phyloP scores from a whole-genome alignment of 2,888 invertebrate species.

The Plemyria rubiginata region DNA sequence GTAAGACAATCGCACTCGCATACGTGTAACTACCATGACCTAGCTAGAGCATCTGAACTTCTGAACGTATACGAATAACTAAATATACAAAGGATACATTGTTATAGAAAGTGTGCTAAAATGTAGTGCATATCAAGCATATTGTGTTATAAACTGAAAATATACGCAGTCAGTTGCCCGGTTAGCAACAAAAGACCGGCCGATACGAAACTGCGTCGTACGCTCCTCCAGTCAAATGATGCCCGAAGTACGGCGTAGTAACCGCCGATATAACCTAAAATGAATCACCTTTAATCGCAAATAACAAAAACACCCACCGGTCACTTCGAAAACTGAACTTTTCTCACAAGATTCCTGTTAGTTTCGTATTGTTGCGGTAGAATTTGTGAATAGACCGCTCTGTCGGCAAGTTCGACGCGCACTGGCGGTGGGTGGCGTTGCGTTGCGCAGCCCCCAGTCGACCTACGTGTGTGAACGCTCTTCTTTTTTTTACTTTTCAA shows the following conservation, averaged over 20 bases:
- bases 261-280: slow-evolving; percentile 71
- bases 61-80: slow-evolving; percentile 14
- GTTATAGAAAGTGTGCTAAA: slow-evolving; percentile 39
- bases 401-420: slow-evolving; percentile 62
- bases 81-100: slow-evolving; percentile 24
- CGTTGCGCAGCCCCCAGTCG: slow-evolving; percentile 45
- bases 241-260: slow-evolving; percentile 71
- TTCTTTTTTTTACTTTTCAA: slow-evolving; percentile 65
- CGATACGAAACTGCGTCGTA: slow-evolving; percentile 73
- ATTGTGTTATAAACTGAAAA: slow-evolving; percentile 46
- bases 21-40: slow-evolving; percentile 41
- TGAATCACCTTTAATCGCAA: slow-evolving; percentile 44
- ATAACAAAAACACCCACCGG: slow-evolving; percentile 42
- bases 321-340: slow-evolving; percentile 26
- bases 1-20: slow-evolving; percentile 8
- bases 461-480: slow-evolving; percentile 50
- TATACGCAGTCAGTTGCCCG: slow-evolving; percentile 71
- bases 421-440: slow-evolving; percentile 57
- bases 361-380: slow-evolving; percentile 29
- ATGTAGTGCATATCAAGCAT: slow-evolving; percentile 39
- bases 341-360: slow-evolving; percentile 47
- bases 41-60: slow-evolving; percentile 40
- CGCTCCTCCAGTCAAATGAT: slow-evolving; percentile 47
- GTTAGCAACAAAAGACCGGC: slow-evolving; percentile 78
- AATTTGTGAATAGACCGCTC: slow-evolving; percentile 52